phyloP scores from a whole-genome alignment of 2,113 vertebrate genomes.

The Mus spicilegus region DNA sequence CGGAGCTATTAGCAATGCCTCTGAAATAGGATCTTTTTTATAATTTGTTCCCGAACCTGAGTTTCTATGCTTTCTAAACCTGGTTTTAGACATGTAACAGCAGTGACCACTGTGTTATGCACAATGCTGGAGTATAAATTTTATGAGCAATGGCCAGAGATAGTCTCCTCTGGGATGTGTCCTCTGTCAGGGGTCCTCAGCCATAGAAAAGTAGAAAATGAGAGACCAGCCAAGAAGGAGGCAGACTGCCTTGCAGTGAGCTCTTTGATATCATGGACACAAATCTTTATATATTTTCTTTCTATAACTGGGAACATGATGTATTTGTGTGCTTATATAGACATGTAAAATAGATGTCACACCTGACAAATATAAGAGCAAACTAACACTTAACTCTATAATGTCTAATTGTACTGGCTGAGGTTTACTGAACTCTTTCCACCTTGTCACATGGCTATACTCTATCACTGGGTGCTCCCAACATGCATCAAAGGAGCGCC shows the following conservation, averaged over 20 bases:
- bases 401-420: background rate
- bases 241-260: background rate
- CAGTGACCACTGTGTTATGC: background rate
- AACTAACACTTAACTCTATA: background rate
- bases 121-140: background rate
- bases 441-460: background rate
- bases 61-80: background rate
- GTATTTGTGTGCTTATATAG: background rate
- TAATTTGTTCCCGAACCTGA: conserved; percentile 16
- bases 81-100: background rate
- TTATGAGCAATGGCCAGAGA: background rate
- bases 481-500: background rate
- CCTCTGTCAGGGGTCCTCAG: background rate
- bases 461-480: background rate
- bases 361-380: background rate
- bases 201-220: background rate
- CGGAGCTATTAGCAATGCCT: background rate
- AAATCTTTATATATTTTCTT: conserved; percentile 11
- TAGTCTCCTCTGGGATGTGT: background rate
- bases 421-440: background rate
- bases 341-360: background rate
- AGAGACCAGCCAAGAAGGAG: background rate
- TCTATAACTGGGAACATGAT: background rate
- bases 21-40: background rate
- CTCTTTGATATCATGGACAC: background rate